Conservation (phyloP, 1,140 invertebrate genomes). For the Drosophila triauraria region DNA sequence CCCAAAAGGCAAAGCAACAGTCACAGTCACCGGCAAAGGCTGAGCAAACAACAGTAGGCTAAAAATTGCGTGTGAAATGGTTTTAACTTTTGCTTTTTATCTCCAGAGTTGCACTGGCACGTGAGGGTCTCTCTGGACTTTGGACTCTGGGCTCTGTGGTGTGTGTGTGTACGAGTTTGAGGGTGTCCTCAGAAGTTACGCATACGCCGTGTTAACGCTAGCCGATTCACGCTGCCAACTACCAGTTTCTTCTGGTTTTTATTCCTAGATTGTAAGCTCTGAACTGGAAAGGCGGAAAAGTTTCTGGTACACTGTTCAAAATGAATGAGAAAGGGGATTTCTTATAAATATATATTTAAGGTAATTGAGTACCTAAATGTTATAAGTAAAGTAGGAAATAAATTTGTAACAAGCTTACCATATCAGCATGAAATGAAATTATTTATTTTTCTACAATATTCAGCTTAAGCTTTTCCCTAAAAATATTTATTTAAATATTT, state of each 20-base stretch:
- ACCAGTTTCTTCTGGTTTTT: constrained; percentile 47
- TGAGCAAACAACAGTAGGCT: constrained; percentile 58
- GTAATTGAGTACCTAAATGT: neutral
- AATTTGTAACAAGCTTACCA: neutral
- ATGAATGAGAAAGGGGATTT: neutral
- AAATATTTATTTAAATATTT: neutral
- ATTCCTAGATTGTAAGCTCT: constrained; percentile 8
- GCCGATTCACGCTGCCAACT: constrained; percentile 20
- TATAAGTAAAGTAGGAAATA: neutral
- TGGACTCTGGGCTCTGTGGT: constrained; percentile 2
- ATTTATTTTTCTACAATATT: neutral
- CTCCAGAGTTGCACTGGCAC: constrained; percentile 70
- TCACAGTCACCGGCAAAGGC: constrained; percentile 33
- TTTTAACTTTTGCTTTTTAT: constrained; percentile 84
- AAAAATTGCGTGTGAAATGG: constrained; percentile 82
- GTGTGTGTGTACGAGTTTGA: constrained; percentile 16
- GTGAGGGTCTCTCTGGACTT: constrained; percentile 38
- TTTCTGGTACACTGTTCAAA: constrained; percentile 7
- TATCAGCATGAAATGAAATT: neutral
- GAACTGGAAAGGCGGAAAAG: constrained; percentile 7
- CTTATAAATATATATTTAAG: neutral
- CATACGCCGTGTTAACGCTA: constrained; percentile 66
- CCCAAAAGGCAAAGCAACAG: constrained; percentile 42
- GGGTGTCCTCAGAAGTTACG: constrained; percentile 67
- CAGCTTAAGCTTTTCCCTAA: neutral